These are phyloP conservation scores for Platycnemis pennipes DNA, from an alignment of 2,888 invertebrate species.

Conservation along the genomic window DNA sequence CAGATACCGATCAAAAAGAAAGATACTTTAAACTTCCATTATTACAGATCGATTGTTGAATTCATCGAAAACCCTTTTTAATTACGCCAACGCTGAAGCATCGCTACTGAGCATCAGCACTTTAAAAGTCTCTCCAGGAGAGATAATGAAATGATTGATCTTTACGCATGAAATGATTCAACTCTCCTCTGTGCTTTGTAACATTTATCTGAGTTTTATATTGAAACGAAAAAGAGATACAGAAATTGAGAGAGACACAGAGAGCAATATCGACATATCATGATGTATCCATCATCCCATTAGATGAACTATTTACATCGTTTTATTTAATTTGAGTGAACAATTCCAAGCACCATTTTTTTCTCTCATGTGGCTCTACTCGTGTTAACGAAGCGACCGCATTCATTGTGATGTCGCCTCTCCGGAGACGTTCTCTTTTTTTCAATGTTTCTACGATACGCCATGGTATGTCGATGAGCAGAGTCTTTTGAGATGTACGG, in stretches of 20 bases:
- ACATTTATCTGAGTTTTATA: background rate
- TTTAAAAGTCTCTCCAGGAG: conserved; percentile 6
- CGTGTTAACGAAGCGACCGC: background rate
- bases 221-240: background rate
- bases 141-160: conserved; percentile 42
- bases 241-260: background rate
- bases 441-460: background rate
- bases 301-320: background rate
- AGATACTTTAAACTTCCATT: background rate
- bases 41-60: background rate
- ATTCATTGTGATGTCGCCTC: background rate
- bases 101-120: background rate
- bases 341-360: conserved; percentile 31
- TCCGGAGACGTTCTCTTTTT: background rate
- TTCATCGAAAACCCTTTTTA: background rate
- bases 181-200: background rate
- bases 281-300: background rate
- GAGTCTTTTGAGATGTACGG: background rate
- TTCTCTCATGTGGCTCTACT: background rate
- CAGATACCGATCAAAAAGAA: too few relatives aligned
- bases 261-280: background rate
- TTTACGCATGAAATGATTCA: background rate
- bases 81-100: background rate
- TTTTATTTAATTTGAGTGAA: background rate
- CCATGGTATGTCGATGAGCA: background rate